Conservation (phyloP, 2,888 invertebrate genomes). For the Adelphocoris suturalis region DNA sequence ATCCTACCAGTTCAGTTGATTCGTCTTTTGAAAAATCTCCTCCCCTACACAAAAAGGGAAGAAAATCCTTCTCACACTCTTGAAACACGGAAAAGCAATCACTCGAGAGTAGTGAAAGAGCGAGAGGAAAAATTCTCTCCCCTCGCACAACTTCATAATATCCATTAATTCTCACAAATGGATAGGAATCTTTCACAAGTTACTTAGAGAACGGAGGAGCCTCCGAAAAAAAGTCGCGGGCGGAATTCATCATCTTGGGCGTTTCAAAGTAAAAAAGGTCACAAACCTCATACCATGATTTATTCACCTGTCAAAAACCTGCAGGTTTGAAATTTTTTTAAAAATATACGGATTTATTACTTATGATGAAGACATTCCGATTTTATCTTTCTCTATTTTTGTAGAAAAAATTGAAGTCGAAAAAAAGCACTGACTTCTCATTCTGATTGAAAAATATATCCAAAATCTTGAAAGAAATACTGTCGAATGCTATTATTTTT, state of each 20-base stretch:
- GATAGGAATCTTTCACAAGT: constrained; percentile 7
- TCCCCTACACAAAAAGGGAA: neutral
- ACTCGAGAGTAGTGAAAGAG: neutral
- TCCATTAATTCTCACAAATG: constrained; percentile 36
- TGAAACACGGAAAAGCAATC: constrained; percentile 36
- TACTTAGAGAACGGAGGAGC: constrained; percentile 10
- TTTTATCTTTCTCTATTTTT: neutral
- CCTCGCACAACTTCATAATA: constrained; percentile 1
- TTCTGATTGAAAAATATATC: too few relatives aligned
- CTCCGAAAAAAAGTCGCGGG: neutral
- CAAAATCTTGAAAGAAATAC: too few relatives aligned
- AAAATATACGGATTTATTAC: neutral
- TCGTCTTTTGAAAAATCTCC: neutral
- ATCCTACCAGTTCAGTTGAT: neutral
- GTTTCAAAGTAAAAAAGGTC: neutral
- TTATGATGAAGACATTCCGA: neutral
- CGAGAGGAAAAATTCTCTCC: neutral
- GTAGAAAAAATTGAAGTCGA: too few relatives aligned
- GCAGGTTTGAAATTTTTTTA: neutral
- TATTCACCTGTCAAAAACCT: constrained; percentile 9
- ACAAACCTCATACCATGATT: neutral
- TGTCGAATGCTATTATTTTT: too few relatives aligned
- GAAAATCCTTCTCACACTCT: neutral
- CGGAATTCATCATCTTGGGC: neutral
- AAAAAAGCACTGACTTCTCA: too few relatives aligned